Evolutionary conservation across 2,888 invertebrate genomes (phyloP), one percentile per base, ranked within the genome.

Genomic region (Trypoxylon attenuatum): DNA sequence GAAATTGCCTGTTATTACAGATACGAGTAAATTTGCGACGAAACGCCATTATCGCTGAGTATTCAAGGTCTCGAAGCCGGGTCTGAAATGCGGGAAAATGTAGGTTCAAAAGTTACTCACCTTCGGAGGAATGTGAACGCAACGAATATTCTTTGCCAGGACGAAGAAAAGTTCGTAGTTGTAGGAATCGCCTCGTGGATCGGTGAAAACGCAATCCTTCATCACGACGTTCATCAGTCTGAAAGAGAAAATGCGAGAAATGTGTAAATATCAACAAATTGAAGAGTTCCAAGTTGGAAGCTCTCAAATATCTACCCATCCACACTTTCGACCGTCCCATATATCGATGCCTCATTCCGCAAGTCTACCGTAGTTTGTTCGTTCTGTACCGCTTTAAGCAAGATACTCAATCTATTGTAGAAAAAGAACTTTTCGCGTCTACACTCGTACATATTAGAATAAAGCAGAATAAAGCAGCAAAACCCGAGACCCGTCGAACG

Each of bases 141-240:
- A 91, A 82, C 93, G 89, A 59, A 93, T 91, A 77, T 91, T 92
- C 71, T 93, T 89, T 18, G 89, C 89, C 55, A 90, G 90, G 18
- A 93, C 82, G 84, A 91, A 93, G 70, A 93, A 89, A 73, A 89
- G 87, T 33, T 91, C 90, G 85, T 91, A 92, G n/a, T 83, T 79
- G 78, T 88, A 91, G 81, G 89, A 89, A 80, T 89, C 88, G 54
- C 91, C 92, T 86, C 89, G 88, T 1, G 90, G 88, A 85, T 93
- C 91, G 78, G 90, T 90, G 81, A 90, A 92, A 16, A 91, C 84
- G 57, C 90, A 91, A 83, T 92, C 89, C 70, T 85, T 87, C 87
- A 93, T 88, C 63, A 91, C 89, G 53, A 93, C 85, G 77, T 93
- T 93, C 93, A 93, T 93, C 76, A 79, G 91, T 57, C 91, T 91